Conservation (phyloP, 2,888 invertebrate species). For the Perizoma flavofasciatum region DNA sequence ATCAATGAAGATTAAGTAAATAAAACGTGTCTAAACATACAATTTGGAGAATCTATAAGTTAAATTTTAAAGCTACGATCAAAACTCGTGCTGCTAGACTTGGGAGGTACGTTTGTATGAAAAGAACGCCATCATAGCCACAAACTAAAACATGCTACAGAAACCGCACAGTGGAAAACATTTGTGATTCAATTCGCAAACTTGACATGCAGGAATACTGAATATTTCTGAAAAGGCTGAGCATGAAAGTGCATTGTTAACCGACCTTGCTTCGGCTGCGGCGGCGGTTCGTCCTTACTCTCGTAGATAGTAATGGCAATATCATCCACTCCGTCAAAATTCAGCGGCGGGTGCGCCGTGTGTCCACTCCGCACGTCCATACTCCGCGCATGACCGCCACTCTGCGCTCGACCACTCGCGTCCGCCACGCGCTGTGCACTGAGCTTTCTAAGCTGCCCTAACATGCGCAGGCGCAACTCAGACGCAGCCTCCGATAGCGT, state of each 20-base stretch:
- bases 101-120: too few species aligned
- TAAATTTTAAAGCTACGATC: too few species aligned
- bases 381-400: conserved; percentile 69
- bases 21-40: too few species aligned
- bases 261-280: conserved; percentile 67
- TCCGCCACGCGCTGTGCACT: conserved; percentile 70
- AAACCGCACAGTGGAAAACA: too few species aligned
- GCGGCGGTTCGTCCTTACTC: conserved; percentile 74
- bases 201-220: too few species aligned
- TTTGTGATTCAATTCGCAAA: too few species aligned
- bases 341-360: conserved; percentile 84
- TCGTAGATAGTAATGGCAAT: conserved; percentile 93
- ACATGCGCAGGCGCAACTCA: conserved; percentile 26
- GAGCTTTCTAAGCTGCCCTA: conserved; percentile 56
- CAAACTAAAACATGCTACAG: too few species aligned
- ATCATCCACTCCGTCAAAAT: conserved; percentile 89
- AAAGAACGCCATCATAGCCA: too few species aligned
- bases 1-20: too few species aligned
- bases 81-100: too few species aligned
- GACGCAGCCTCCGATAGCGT: conserved; percentile 22
- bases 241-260: not conserved
- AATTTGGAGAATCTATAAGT: too few species aligned
- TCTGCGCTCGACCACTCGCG: conserved; percentile 71
- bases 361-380: conserved; percentile 91
- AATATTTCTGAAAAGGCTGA: too few species aligned